These are phyloP conservation scores for Lasioglossum villosulum DNA, from an alignment of 2,888 invertebrate genomes.

Conservation along the genomic window DNA sequence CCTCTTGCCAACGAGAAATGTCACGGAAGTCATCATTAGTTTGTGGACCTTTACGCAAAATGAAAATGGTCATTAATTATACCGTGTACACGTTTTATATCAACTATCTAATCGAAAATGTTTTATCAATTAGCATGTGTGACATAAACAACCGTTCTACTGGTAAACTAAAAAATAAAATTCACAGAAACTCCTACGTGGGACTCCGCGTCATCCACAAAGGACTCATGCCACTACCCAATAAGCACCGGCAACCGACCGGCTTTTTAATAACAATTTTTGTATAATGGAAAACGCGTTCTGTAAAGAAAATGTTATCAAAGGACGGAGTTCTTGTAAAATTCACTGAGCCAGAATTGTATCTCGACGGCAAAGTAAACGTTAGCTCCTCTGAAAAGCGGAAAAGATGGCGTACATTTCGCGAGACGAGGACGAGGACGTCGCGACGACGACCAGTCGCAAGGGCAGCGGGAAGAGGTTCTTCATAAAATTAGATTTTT, in stretches of 20 bases:
- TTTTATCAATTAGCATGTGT: not conserved
- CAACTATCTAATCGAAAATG: not conserved
- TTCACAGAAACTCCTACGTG: not conserved
- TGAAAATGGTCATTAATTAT: not conserved
- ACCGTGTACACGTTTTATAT: not conserved
- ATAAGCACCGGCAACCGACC: not conserved
- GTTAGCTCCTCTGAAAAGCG: not conserved
- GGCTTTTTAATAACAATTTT: slow-evolving; percentile 4
- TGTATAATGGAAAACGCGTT: not conserved
- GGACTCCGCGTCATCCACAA: not conserved
- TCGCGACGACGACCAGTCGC: not conserved
- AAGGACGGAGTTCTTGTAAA: slow-evolving; percentile 21
- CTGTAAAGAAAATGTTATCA: slow-evolving; percentile 1
- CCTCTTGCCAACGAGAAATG: not conserved
- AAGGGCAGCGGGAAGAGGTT: not conserved
- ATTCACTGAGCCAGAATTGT: not conserved
- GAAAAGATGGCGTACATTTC: not conserved
- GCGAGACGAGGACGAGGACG: not conserved
- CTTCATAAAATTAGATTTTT: slow-evolving; percentile 5
- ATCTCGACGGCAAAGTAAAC: not conserved
- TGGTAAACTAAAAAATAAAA: not conserved
- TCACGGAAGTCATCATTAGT: not conserved
- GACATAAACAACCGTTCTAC: not conserved
- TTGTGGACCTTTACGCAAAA: not conserved
- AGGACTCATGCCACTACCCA: not conserved